Conservation (phyloP, 2,113 vertebrate species). For the Ochotona princeps region DNA sequence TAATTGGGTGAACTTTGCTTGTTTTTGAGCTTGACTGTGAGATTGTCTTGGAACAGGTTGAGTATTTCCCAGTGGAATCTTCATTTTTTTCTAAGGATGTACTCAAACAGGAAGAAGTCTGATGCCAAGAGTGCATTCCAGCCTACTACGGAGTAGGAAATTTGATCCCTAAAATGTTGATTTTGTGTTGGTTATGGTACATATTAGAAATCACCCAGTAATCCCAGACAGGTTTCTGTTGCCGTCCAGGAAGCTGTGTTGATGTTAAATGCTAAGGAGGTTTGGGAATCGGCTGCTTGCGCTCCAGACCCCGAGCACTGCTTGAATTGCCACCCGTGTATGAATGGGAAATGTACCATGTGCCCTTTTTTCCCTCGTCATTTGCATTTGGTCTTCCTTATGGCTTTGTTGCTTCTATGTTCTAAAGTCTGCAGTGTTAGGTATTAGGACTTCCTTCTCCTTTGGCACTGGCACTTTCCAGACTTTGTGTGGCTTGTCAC, state of each 20-base stretch:
- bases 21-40: slow-evolving; percentile 51
- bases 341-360: slow-evolving; percentile 71
- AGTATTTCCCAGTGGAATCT: slow-evolving; percentile 66
- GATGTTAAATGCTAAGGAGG: slow-evolving; percentile 63
- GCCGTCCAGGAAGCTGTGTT: slow-evolving; percentile 65
- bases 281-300: slow-evolving; percentile 5
- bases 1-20: slow-evolving; percentile 57
- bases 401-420: slow-evolving; percentile 84
- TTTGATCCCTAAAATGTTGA: slow-evolving; percentile 78
- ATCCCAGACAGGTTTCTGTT: slow-evolving; percentile 78
- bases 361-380: slow-evolving; percentile 46
- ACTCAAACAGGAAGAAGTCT: slow-evolving; percentile 55
- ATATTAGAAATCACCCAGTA: slow-evolving; percentile 79
- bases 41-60: slow-evolving; percentile 57
- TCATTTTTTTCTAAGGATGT: slow-evolving; percentile 52
- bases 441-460: slow-evolving; percentile 84
- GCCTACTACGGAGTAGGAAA: slow-evolving; percentile 65
- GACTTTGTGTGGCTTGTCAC: slow-evolving; percentile 75
- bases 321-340: slow-evolving; percentile 70
- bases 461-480: slow-evolving; percentile 76
- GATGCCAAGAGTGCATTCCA: slow-evolving; percentile 78
- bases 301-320: slow-evolving; percentile 44
- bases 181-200: slow-evolving; percentile 78
- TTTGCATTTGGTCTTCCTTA: slow-evolving; percentile 71
- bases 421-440: slow-evolving; percentile 81